Base-by-base conservation (phyloP, 2,113 vertebrate genomes). In the Carassius gibelio region DNA sequence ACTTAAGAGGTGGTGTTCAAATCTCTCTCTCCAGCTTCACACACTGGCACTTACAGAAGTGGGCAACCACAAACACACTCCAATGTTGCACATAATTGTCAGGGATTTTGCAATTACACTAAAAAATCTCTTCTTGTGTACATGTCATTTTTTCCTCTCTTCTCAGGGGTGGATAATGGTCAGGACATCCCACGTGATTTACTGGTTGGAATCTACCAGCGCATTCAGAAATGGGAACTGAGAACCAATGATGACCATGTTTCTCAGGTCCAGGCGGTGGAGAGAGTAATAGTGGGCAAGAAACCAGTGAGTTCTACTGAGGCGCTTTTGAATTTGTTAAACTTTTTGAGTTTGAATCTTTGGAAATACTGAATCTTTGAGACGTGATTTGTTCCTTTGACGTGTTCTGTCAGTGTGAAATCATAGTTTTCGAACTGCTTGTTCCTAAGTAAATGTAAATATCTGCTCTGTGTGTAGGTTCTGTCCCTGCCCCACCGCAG, bases 191-290 rank as follows among this genome's bases (percentile, higher is more conserved):
- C 97, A 30, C 89, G 98, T 64, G 97, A 99, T 52, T 95, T 99
- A 85, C 93, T 99, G 82, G 95, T 99, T 77, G 95, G 96, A n/a
- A 99, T 99, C 91, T 99, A 98, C 85, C 97, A 98, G 71, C 93
- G 98, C 62, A 99, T 99, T 92, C 97, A 99, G 92, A 97, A 96
- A 57, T 97, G 96, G 87, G 97, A 99, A 93, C 94, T 99, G 78
- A 94, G 97, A 55, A 98, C 98, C 89, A 99, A 98, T 0, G 98
- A 99, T 1, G 98, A 99, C 92, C 98, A 99, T 64, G 98, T 99
- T 75, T 97, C 97, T 75, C 97, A 99, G 92, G 98, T 99, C 82
- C 97, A 98, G 92, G 96, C 97, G 0, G 97, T 99, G 36, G 98
- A 99, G 92, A 94, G 97, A 89, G 97, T 98, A 94, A 97, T 99